Conservation (phyloP, 2,888 invertebrate species). For the Hymenopus coronatus region DNA sequence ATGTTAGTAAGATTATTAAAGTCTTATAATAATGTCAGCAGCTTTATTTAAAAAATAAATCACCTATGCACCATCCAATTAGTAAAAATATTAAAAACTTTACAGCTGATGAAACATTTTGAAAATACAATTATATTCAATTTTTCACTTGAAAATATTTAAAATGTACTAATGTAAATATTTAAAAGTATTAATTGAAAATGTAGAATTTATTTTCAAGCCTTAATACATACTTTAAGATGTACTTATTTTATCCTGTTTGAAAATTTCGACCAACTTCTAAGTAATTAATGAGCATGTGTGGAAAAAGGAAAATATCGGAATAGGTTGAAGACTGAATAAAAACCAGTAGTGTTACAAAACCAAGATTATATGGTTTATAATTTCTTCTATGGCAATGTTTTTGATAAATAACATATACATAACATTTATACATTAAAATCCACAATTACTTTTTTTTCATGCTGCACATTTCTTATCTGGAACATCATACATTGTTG, state of each 20-base stretch:
- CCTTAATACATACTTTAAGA: background rate
- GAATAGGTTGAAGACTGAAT: background rate
- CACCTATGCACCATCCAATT: too few relatives aligned
- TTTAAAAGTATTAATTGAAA: too few relatives aligned
- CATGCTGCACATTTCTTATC: background rate
- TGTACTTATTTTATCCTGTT: background rate
- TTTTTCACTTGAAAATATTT: too few relatives aligned
- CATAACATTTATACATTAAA: constrained; percentile 48
- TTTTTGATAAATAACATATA: constrained; percentile 48
- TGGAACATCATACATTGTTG: background rate
- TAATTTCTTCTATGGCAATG: constrained; percentile 32
- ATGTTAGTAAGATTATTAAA: too few relatives aligned
- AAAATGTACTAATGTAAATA: too few relatives aligned
- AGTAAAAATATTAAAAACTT: too few relatives aligned
- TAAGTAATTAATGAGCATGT: background rate
- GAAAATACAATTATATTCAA: too few relatives aligned
- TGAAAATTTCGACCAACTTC: too few relatives aligned
- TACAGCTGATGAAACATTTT: too few relatives aligned
- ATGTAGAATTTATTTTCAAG: too few relatives aligned
- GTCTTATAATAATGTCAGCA: too few relatives aligned
- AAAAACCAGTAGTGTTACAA: constrained; percentile 28
- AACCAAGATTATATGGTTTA: constrained; percentile 32
- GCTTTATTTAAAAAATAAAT: too few relatives aligned
- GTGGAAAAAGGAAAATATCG: background rate
- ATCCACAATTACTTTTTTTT: constrained; percentile 28